Base-by-base conservation (phyloP, 2,888 invertebrate species). In the Aleiodes leptofemur region DNA sequence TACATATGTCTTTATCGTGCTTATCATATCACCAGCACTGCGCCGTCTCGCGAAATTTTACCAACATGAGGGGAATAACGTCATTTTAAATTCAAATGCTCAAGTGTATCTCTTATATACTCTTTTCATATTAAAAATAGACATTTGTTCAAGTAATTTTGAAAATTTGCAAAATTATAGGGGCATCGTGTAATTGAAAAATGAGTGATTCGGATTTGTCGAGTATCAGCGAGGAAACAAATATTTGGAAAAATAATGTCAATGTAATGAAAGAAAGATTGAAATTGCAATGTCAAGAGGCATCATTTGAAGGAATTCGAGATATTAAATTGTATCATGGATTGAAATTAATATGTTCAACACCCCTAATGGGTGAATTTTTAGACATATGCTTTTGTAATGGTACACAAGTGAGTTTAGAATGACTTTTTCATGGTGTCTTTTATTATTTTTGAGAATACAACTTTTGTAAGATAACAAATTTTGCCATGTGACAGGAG, bases 321-420 rank as follows among this genome's bases (percentile, higher is more conserved):
- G 83, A 83, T 1, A 69, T 76, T 5, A 79, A 76, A 69, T 74
- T 83, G 48, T 78, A 80, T 72, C 84, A 84, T 66, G 85, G 85
- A 9, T 72, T 85, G 50, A 81, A 77, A 75, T 68, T 78, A n/a
- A 77, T 78, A 1, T 76, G 77, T 3, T 77, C 82, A 4, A 78
- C 76, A 8, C 69, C 74, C 1, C 38, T 85, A 23, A 64, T 78
- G 8, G 80, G 79, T 14, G 53, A 66, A 23, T 83, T 73, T n/a
- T 57, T 70, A 1, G 79, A 82, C 9, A 77, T 84, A 38, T 83
- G 81, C 71, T 84, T 80, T 38, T 83, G 83, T 73, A 75, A 69
- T 0, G 77, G 80, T 43, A 81, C 79, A 6, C 74, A 83, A 70
- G 85, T 83, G 73, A 57, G 61, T 70, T 23, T 11, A 5, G 6